These are phyloP conservation scores for Acanthopagrus latus DNA, from an alignment of 2,797 vertebrate genomes.

Conservation along the genomic window DNA sequence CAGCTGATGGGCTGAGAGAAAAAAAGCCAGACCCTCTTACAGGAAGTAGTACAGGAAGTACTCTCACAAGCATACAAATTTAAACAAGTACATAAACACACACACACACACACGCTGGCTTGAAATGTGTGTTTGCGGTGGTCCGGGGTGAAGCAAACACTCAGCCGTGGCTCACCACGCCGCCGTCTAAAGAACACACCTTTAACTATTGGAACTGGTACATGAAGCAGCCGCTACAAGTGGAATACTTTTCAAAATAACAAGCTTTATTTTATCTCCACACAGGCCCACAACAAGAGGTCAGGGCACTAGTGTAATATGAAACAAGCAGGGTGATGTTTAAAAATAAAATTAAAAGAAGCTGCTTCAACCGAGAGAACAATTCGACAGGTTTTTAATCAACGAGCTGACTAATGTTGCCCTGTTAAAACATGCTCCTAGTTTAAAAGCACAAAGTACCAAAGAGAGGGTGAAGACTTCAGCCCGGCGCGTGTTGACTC, in stretches of 20 bases:
- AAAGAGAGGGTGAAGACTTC: constrained; percentile 23
- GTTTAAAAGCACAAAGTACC: constrained; percentile 60
- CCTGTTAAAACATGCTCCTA: constrained; percentile 56
- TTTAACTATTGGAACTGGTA: neutral
- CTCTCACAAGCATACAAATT: constrained; percentile 34
- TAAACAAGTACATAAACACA: constrained; percentile 39
- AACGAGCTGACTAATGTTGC: constrained; percentile 31
- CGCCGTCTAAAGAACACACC: constrained; percentile 1
- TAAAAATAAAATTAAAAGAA: constrained; percentile 21
- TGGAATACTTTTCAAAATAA: constrained; percentile 21
- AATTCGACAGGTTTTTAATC: constrained; percentile 40
- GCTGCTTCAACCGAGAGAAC: constrained; percentile 37
- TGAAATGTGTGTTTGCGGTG: constrained; percentile 21
- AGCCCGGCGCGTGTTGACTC: constrained; percentile 12
- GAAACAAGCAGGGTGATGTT: constrained; percentile 3
- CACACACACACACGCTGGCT: constrained; percentile 40
- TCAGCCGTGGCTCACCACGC: constrained; percentile 1
- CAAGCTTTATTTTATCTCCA: neutral
- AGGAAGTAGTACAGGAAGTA: constrained; percentile 19
- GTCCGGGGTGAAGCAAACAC: constrained; percentile 25
- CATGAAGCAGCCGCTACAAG: constrained; percentile 34
- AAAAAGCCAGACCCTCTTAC: constrained; percentile 35
- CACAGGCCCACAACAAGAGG: neutral
- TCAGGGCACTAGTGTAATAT: neutral
- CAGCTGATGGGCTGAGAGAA: constrained; percentile 31